Conservation (phyloP, 2,888 invertebrate species). For the Allophyes oxyacanthae region DNA sequence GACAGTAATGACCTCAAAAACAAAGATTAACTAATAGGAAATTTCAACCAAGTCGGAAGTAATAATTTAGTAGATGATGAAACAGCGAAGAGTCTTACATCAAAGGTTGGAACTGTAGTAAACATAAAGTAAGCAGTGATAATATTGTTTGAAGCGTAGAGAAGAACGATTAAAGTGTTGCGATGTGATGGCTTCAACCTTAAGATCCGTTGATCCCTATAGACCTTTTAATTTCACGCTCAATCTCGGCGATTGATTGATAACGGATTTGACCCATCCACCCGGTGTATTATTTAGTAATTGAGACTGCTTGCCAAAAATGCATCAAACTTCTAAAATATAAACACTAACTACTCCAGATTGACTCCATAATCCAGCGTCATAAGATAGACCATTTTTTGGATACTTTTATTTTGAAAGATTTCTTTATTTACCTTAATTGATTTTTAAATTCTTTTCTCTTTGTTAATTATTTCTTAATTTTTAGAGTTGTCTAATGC, state of each 20-base stretch:
- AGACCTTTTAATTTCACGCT: conserved; percentile 42
- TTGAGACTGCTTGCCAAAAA: neutral
- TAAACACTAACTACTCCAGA: too few relatives aligned
- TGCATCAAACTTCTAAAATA: neutral
- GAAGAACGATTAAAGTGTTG: neutral
- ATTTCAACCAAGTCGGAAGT: conserved; percentile 33
- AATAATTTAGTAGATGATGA: conserved; percentile 25
- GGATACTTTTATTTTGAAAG: too few relatives aligned
- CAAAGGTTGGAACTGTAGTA: neutral
- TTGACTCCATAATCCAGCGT: too few relatives aligned
- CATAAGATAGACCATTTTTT: too few relatives aligned
- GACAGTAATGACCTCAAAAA: conserved; percentile 44
- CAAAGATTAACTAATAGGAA: conserved; percentile 30
- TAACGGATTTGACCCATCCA: conserved; percentile 14
- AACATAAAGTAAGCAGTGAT: neutral
- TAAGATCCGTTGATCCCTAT: too few relatives aligned
- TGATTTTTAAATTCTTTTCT: too few relatives aligned
- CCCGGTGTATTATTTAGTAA: neutral
- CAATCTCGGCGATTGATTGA: conserved; percentile 19
- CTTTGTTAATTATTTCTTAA: too few relatives aligned
- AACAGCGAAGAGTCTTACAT: conserved; percentile 20
- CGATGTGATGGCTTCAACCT: neutral
- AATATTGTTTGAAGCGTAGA: neutral
- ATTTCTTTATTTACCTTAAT: too few relatives aligned
- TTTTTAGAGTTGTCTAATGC: neutral